These are phyloP conservation scores for Pedetes capensis DNA, from an alignment of 2,113 vertebrate species.

Conservation along the genomic window DNA sequence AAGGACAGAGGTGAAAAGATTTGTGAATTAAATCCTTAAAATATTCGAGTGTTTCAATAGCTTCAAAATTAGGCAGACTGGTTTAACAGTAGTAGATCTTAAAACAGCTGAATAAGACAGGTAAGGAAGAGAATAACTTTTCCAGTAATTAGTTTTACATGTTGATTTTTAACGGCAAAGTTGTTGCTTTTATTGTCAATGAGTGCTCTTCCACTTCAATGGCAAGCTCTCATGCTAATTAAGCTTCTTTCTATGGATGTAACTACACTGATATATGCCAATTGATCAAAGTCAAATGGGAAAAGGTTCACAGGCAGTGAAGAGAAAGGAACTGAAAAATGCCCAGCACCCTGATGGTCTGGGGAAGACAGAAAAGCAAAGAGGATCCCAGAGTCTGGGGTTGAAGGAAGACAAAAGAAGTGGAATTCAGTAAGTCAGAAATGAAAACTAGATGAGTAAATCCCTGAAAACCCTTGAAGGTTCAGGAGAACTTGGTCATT, in stretches of 20 bases:
- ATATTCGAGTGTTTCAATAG: not conserved
- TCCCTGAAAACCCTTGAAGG: not conserved
- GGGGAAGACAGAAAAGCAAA: not conserved
- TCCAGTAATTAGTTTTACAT: not conserved
- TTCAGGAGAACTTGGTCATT: not conserved
- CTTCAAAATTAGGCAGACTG: not conserved
- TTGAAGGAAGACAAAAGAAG: not conserved
- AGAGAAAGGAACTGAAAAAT: not conserved
- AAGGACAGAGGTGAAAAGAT: not conserved
- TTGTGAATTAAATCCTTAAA: conserved; percentile 14
- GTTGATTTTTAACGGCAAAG: not conserved
- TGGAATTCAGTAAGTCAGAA: not conserved
- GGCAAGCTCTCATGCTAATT: not conserved
- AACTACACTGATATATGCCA: not conserved
- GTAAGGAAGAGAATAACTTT: not conserved
- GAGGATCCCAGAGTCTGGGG: not conserved
- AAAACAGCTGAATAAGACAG: not conserved
- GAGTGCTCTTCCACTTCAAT: not conserved
- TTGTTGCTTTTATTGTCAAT: not conserved
- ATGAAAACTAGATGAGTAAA: not conserved
- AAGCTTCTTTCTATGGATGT: not conserved
- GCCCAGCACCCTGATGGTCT: not conserved
- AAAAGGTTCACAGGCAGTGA: not conserved
- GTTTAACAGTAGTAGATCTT: not conserved
- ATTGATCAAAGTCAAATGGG: not conserved